Conservation (phyloP, 2,888 invertebrate species). For the Shargacucullia verbasci region DNA sequence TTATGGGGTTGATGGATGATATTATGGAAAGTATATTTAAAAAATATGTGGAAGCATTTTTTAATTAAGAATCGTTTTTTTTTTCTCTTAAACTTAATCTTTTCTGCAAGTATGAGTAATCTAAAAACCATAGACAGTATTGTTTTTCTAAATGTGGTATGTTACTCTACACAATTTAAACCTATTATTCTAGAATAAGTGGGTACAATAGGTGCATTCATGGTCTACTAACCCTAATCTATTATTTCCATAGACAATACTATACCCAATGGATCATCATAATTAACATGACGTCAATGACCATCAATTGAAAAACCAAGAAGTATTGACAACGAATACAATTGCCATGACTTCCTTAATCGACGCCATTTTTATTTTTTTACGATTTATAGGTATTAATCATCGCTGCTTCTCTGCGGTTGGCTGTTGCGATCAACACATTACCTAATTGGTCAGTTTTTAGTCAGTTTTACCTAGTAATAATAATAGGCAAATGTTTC, state of each 20-base stretch:
- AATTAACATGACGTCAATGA: slow-evolving; percentile 41
- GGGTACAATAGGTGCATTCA: slow-evolving; percentile 40
- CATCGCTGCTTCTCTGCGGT: slow-evolving; percentile 51
- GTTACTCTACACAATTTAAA: slow-evolving; percentile 27
- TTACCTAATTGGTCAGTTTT: slow-evolving; percentile 55
- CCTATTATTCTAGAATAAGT: slow-evolving; percentile 39
- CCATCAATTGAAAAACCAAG: slow-evolving; percentile 53
- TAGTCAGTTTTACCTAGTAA: slow-evolving; percentile 50
- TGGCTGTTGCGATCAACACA: slow-evolving; percentile 48
- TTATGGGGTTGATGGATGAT: background rate
- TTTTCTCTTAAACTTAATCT: too few relatives aligned
- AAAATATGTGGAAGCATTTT: slow-evolving; percentile 1
- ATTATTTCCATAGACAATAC: slow-evolving; percentile 54
- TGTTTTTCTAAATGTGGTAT: slow-evolving; percentile 28
- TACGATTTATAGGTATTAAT: slow-evolving; percentile 52
- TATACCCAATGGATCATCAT: slow-evolving; percentile 39
- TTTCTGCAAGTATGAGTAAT: background rate
- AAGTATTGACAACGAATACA: slow-evolving; percentile 47
- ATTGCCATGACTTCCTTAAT: slow-evolving; percentile 52
- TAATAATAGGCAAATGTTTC: slow-evolving; percentile 54
- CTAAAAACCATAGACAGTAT: slow-evolving; percentile 4
- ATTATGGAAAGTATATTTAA: background rate
- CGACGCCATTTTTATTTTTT: slow-evolving; percentile 57
- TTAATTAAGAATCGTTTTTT: background rate
- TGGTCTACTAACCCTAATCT: slow-evolving; percentile 45